A percentile compares a stretch with the other conserved stretches of the same genome.
phyloP scores from a whole-genome alignment of 2,797 vertebrate genomes.

The Amphiprion clarkii region DNA sequence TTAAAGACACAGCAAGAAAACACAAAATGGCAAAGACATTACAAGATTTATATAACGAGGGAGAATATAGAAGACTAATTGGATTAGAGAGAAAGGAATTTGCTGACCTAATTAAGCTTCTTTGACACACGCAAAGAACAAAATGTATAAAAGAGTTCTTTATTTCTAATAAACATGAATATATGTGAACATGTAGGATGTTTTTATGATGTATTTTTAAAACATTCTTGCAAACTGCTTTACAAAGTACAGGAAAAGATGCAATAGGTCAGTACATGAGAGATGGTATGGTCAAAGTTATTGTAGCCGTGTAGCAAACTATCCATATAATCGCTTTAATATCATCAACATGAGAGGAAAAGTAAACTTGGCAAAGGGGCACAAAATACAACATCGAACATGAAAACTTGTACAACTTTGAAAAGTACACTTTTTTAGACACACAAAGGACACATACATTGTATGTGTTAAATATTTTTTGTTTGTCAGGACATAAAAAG shows the following conservation, averaged over 20 bases:
- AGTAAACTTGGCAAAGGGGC: conserved; percentile 59
- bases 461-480: conserved; percentile 92
- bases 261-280: conserved; percentile 63
- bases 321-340: conserved; percentile 68
- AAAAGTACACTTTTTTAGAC: conserved; percentile 84
- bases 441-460: conserved; percentile 94
- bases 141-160: conserved; percentile 84
- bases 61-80: conserved; percentile 49
- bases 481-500: conserved; percentile 85
- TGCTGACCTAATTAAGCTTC: conserved; percentile 14
- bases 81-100: conserved; percentile 55
- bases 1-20: conserved; percentile 66
- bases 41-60: conserved; percentile 54
- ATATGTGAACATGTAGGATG: conserved; percentile 70
- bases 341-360: conserved; percentile 61
- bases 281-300: conserved; percentile 58
- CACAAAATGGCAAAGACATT: conserved; percentile 56
- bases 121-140: conserved; percentile 36
- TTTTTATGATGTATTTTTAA: conserved; percentile 72
- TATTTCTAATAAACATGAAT: conserved; percentile 86
- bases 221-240: conserved; percentile 78
- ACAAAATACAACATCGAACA: conserved; percentile 80
- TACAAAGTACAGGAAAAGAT: conserved; percentile 71
- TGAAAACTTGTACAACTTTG: conserved; percentile 89
- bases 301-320: conserved; percentile 62